These are phyloP conservation scores for Triplophysa tibetana DNA, from an alignment of 2,113 vertebrate genomes.

Conservation along the genomic window DNA sequence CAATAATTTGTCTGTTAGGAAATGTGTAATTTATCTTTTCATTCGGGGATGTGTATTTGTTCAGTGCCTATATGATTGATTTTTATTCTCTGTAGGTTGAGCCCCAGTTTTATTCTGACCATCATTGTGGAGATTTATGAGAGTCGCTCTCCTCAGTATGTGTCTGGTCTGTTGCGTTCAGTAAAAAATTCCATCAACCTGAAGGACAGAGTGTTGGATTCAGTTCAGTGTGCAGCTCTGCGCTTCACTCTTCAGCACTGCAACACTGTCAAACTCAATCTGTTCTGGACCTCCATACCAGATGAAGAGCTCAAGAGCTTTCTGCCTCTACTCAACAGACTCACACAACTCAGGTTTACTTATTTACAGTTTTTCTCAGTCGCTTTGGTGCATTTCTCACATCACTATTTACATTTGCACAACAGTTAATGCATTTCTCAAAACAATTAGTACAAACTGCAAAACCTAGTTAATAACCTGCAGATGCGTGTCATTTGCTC, in stretches of 20 bases:
- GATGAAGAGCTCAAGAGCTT: constrained; percentile 33
- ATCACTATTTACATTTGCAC: no score
- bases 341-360: constrained; percentile 46
- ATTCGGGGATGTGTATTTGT: background rate
- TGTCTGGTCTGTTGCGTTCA: constrained; percentile 45
- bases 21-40: no score
- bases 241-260: constrained; percentile 50
- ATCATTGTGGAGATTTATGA: constrained; percentile 50
- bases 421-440: no score
- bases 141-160: constrained; percentile 30
- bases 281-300: constrained; percentile 56
- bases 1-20: no score
- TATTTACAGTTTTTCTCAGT: no score
- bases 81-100: constrained; percentile 36
- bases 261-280: constrained; percentile 46
- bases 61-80: no score
- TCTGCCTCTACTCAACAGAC: constrained; percentile 40
- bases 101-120: constrained; percentile 40
- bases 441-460: no score
- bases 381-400: no score
- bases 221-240: constrained; percentile 45
- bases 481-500: no score
- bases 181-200: constrained; percentile 43
- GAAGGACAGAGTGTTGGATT: constrained; percentile 47
- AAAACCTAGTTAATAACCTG: no score